Base-by-base conservation (phyloP, 2,888 invertebrate species). In the Entomobrya multifasciata region DNA sequence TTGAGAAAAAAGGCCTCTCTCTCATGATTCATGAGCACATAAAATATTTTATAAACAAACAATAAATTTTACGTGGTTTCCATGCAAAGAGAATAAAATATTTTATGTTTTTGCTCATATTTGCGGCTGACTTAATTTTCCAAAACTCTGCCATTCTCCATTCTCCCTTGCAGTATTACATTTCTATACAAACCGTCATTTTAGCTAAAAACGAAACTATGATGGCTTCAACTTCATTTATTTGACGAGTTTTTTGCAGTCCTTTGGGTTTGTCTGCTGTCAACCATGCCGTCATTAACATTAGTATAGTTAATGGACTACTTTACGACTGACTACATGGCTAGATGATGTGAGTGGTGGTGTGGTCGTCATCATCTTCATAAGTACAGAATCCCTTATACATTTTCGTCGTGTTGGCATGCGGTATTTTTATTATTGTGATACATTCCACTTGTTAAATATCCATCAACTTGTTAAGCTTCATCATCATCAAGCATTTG, bases 361-460 rank as follows among this genome's bases (percentile, higher is more conserved):
- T n/a, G n/a, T n/a, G n/a, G n/a, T n/a, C n/a, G n/a, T n/a, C n/a
- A n/a, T n/a, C n/a, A n/a, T n/a, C n/a, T n/a, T n/a, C n/a, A n/a
- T 44, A 44, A 44, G 67, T 67, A 20, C 67, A 67, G n/a, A n/a
- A n/a, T n/a, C n/a, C n/a, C n/a, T 36, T 36, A 47, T 47, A 22
- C 70, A 70, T 70, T 70, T 70, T 17, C 57, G 36, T 44, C n/a
- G n/a, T 67, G 67, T 80, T 67, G 67, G 67, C 79, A 80, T 70
- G 79, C 67, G 79, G 79, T 36, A 49, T 36, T 80, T 79, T 80
- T 67, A 67, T 80, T 80, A 41, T 44, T 67, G 36, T 36, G 52
- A 80, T 80, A 65, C 27, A 52, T 78, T 36, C 79, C 67, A 80
- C 79, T 80, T 67, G 79, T 80, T 80, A 80, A 80, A 65, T 65